These are phyloP conservation scores for Xestobium rufovillosum DNA, from an alignment of 2,888 invertebrate species.

Conservation along the genomic window DNA sequence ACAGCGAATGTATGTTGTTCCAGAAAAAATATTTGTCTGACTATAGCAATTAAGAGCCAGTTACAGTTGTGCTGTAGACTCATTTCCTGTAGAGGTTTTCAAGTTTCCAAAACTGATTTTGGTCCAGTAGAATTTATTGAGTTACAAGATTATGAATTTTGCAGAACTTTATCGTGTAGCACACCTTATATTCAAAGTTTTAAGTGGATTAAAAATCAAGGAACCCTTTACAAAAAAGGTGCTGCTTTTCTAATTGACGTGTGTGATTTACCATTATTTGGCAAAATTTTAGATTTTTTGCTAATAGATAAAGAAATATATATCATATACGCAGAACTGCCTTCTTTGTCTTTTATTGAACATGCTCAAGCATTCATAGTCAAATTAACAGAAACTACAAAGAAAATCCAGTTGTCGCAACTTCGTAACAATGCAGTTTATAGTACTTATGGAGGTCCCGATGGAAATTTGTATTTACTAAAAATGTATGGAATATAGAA, in stretches of 20 bases:
- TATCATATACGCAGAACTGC: background rate
- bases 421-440: no score
- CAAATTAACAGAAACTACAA: conserved; percentile 5
- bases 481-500: no score
- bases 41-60: conserved; percentile 1
- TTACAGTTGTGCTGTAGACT: background rate
- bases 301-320: background rate
- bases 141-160: background rate
- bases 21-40: background rate
- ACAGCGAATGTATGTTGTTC: conserved; percentile 2
- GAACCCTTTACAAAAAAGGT: background rate
- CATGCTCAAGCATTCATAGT: conserved; percentile 9
- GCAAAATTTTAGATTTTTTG: background rate
- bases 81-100: background rate
- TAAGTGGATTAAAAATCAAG: background rate
- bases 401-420: no score
- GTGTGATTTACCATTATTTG: background rate
- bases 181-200: background rate
- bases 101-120: background rate
- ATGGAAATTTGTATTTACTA: no score
- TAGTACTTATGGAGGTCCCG: no score
- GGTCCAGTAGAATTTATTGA: conserved; percentile 1
- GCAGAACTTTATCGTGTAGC: background rate
- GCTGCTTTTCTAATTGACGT: background rate
- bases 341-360: conserved; percentile 3